A percentile compares a stretch with the other conserved stretches of the same genome.
These are phyloP conservation scores for Pachyseris speciosa DNA, from an alignment of 64 coral and sea anemone species.

Conservation along the genomic window DNA sequence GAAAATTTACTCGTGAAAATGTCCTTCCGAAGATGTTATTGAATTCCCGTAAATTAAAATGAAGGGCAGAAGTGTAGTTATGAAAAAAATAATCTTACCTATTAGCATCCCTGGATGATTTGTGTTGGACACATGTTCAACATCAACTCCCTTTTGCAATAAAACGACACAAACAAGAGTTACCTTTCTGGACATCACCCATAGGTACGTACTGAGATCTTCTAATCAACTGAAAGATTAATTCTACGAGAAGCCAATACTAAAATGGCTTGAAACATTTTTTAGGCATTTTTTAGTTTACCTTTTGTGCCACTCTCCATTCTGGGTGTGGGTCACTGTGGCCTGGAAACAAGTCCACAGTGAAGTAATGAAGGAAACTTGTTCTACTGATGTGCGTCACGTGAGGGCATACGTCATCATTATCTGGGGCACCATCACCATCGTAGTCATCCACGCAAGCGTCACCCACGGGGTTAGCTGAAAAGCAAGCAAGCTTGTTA, in stretches of 20 bases:
- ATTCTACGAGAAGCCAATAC: no score
- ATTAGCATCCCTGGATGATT: constrained; percentile 90
- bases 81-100: no score
- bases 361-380: constrained; percentile 84
- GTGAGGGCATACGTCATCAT: constrained; percentile 82
- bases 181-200: no score
- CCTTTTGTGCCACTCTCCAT: constrained; percentile 88
- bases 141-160: constrained; percentile 81
- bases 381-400: constrained; percentile 88
- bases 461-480: constrained; percentile 84
- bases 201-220: no score
- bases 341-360: constrained; percentile 74
- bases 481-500: neutral
- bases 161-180: neutral
- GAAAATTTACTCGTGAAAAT: no score
- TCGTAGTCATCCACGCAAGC: constrained; percentile 85
- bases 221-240: no score
- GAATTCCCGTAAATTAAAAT: no score
- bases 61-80: no score
- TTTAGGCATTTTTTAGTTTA: neutral
- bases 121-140: constrained; percentile 88
- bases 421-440: constrained; percentile 83
- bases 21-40: no score
- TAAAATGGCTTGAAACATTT: no score
- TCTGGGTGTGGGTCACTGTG: constrained; percentile 76